Evolutionary conservation across 2,888 invertebrate genomes (phyloP), one percentile per base, ranked within the genome.

Genomic region (Drosophila mayaguana): DNA sequence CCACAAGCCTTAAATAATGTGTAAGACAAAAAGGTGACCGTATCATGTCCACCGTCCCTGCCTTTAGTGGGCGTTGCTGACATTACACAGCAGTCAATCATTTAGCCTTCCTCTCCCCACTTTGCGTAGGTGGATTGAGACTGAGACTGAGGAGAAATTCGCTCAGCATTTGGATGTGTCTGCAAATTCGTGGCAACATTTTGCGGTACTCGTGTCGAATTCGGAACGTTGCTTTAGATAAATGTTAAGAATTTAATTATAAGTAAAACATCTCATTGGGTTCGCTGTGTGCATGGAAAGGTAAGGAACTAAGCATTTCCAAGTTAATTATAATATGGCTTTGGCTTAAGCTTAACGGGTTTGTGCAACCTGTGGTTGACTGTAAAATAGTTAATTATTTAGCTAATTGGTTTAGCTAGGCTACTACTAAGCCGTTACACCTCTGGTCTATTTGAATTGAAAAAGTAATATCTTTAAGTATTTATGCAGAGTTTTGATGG

Each of bases 1-100:
- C 88, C 88, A 63, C 85, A 84, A 77, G 80, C 80, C 54, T 73
- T 75, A 77, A 84, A 85, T 84, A 81, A 88, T 84, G 74, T 84
- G 72, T 51, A 76, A 88, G 85, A 84, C 73, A 73, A 76, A 81
- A 74, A 72, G 84, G 68, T 67, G 81, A 80, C 62, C 80, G 43
- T 54, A 43, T 40, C 55, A 50, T 48, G 51, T 34, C 43, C 62
- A 43, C 51, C 63, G 36, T 46, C 55, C 67, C 59, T 42, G 22
- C 43, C 42, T 57, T n/a, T 34, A 48, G 53, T 63, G 63, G 74
- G 74, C 57, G 63, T 68, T 43, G 14, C 60, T 36, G 40, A 59
- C 59, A 56, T 55, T 65, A 61, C 63, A 63, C 63, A 78, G 46
- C 64, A 83, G 84, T 83, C 87, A 87, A 84, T 87, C 87, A 74